phyloP scores from a whole-genome alignment of 2,888 invertebrate species.

The Limnephilus marmoratus region DNA sequence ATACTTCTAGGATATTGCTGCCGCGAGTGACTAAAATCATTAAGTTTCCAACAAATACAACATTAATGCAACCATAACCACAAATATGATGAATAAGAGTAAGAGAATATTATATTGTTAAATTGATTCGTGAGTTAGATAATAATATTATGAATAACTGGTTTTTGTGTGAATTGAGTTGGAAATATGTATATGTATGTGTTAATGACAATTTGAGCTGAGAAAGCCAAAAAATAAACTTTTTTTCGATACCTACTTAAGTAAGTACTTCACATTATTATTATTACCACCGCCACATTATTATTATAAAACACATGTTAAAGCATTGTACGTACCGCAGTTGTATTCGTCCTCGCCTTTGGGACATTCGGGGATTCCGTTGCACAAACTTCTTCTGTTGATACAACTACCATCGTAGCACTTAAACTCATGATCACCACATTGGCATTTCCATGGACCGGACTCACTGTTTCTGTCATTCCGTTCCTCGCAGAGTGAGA shows the following conservation, averaged over 20 bases:
- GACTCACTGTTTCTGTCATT: conserved; percentile 74
- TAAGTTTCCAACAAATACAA: neutral
- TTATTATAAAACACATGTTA: neutral
- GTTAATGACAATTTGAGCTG: neutral
- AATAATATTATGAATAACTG: neutral
- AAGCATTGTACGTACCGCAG: conserved; percentile 71
- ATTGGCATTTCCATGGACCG: conserved; percentile 74
- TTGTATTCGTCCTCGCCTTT: conserved; percentile 76
- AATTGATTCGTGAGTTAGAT: neutral
- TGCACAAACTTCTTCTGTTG: conserved; percentile 73
- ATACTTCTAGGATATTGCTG: neutral
- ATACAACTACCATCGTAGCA: conserved; percentile 70
- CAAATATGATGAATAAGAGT: neutral
- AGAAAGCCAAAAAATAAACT: neutral
- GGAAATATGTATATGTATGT: neutral
- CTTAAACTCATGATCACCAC: conserved; percentile 40
- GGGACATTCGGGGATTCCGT: conserved; percentile 76
- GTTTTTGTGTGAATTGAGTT: neutral
- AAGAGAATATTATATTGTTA: neutral
- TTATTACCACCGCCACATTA: neutral
- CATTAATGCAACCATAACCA: conserved; percentile 2
- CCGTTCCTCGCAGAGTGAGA: conserved; percentile 70
- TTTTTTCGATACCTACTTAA: no score
- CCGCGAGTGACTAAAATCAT: neutral
- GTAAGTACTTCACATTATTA: neutral